phyloP scores from a whole-genome alignment of 2,113 vertebrate genomes.

The Melanerpes aurifrons region DNA sequence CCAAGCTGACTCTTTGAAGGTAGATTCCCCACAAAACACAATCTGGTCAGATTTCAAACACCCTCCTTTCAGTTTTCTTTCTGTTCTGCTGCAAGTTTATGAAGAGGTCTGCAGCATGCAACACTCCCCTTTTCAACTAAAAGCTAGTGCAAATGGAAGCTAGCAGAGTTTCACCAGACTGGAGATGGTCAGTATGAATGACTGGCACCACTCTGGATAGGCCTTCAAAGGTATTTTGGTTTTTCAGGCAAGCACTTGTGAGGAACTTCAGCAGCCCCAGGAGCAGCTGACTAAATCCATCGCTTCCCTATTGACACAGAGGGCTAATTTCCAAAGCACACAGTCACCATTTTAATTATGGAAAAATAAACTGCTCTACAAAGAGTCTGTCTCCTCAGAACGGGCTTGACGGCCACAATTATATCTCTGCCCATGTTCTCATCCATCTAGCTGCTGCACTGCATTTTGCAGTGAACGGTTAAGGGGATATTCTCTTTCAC shows the following conservation, averaged over 20 bases:
- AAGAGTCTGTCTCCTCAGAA: conserved; percentile 14
- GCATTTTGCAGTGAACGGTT: neutral
- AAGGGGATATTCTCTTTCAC: conserved; percentile 47
- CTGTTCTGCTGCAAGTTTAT: neutral
- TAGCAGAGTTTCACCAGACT: neutral
- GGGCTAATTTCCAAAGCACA: conserved; percentile 43
- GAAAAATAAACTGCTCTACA: conserved; percentile 42
- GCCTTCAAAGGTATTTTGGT: neutral
- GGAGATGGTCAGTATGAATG: neutral
- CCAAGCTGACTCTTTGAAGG: neutral
- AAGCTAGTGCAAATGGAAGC: neutral
- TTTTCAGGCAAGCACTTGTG: conserved; percentile 2
- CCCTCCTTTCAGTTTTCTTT: neutral
- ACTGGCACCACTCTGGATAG: neutral
- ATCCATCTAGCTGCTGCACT: neutral
- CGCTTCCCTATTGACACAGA: conserved; percentile 51
- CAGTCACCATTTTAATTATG: conserved; percentile 39
- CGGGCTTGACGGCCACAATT: neutral
- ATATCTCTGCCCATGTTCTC: conserved; percentile 23
- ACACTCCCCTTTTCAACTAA: neutral
- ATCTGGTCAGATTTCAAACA: neutral
- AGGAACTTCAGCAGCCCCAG: conserved; percentile 19
- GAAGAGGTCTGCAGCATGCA: neutral
- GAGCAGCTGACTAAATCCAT: conserved; percentile 59
- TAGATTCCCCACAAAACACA: neutral